Evolutionary conservation across 92 coral and sea anemone species (phyloP).

Genomic region (Blastomussa wellsi): DNA sequence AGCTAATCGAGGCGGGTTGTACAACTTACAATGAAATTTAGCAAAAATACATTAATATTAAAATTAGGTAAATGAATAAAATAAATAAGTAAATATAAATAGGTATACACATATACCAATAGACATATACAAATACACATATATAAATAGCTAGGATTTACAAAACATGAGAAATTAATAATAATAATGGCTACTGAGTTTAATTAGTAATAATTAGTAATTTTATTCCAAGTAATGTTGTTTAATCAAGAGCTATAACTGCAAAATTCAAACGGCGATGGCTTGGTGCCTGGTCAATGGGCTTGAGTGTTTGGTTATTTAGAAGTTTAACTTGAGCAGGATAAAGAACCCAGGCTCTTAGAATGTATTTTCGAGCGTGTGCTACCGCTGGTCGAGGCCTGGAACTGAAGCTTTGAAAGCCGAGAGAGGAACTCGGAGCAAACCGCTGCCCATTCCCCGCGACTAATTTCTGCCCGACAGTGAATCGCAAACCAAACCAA

Average conservation of each 20-base stretch:
- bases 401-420: background rate
- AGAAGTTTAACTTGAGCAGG: background rate
- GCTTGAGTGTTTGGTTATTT: background rate
- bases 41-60: too few relatives aligned
- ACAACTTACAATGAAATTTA: too few relatives aligned
- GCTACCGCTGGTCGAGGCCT: background rate
- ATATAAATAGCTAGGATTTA: too few relatives aligned
- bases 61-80: too few relatives aligned
- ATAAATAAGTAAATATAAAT: too few relatives aligned
- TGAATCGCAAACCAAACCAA: background rate
- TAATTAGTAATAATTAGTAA: too few relatives aligned
- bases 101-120: too few relatives aligned
- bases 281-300: background rate
- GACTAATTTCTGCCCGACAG: background rate
- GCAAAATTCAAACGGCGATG: background rate
- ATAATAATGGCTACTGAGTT: too few relatives aligned
- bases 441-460: background rate
- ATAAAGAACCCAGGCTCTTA: background rate
- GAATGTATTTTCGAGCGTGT: background rate
- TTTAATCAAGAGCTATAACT: background rate
- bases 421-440: background rate
- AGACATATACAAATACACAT: too few relatives aligned
- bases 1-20: too few relatives aligned
- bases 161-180: too few relatives aligned
- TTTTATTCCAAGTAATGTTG: background rate